A percentile compares a stretch with the other conserved stretches of the same genome.
These are phyloP conservation scores for Karalla daura DNA, from an alignment of 2,797 vertebrate genomes.

Conservation along the genomic window DNA sequence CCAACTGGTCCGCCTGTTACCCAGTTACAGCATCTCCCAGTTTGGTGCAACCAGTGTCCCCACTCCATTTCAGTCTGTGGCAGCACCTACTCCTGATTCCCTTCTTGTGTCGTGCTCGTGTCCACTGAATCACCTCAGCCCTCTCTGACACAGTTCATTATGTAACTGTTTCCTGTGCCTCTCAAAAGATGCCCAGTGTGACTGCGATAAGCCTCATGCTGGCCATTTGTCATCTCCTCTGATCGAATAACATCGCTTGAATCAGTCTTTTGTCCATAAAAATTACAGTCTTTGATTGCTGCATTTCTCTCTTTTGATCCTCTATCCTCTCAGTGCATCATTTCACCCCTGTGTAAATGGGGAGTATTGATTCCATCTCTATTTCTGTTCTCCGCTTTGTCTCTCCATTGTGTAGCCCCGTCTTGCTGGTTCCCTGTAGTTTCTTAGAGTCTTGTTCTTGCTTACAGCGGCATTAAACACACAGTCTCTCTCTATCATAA, in stretches of 20 bases:
- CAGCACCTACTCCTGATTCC: background rate
- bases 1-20: constrained; percentile 65
- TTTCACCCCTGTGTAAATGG: constrained; percentile 55
- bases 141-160: constrained; percentile 32
- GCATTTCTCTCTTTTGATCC: constrained; percentile 48
- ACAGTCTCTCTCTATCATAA: constrained; percentile 55
- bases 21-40: constrained; percentile 9
- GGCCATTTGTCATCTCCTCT: constrained; percentile 43
- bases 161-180: constrained; percentile 14
- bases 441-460: constrained; percentile 61
- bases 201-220: constrained; percentile 41
- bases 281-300: constrained; percentile 71
- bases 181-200: constrained; percentile 43
- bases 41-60: constrained; percentile 19
- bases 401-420: constrained; percentile 41
- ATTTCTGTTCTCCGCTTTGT: constrained; percentile 56
- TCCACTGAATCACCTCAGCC: constrained; percentile 25
- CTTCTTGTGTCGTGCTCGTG: constrained; percentile 5
- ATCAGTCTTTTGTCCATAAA: constrained; percentile 68
- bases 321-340: constrained; percentile 35
- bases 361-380: constrained; percentile 67
- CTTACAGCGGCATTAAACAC: constrained; percentile 72
- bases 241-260: constrained; percentile 65
- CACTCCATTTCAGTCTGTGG: constrained; percentile 33
- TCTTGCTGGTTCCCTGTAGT: constrained; percentile 42